Conservation (phyloP, 2,888 invertebrate genomes). For the Ennomos erosarius region DNA sequence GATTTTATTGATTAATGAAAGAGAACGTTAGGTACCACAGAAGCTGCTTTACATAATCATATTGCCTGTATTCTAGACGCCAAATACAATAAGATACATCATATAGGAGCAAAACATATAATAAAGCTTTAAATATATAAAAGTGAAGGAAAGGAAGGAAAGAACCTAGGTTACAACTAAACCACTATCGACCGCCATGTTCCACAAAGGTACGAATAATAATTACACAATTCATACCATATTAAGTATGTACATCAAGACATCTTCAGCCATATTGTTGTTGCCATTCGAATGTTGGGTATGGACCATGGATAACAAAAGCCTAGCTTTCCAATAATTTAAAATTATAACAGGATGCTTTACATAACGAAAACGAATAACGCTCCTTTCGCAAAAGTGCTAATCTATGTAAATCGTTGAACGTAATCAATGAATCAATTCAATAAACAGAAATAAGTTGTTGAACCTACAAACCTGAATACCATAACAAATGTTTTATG, state of each 20-base stretch:
- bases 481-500: slow-evolving; percentile 7
- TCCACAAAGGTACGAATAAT: not conserved
- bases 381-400: slow-evolving; percentile 17
- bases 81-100: too few species aligned
- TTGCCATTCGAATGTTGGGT: too few species aligned
- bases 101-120: too few species aligned
- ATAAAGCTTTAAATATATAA: too few species aligned
- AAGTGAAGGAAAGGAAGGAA: not conserved
- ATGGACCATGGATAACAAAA: slow-evolving; percentile 3
- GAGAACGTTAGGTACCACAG: too few species aligned
- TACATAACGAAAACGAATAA: slow-evolving; percentile 23
- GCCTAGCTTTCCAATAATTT: slow-evolving; percentile 22
- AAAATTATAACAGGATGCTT: slow-evolving; percentile 25
- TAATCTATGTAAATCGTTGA: slow-evolving; percentile 31
- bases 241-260: too few species aligned
- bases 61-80: too few species aligned
- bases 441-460: slow-evolving; percentile 19
- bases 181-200: not conserved
- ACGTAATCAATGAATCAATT: slow-evolving; percentile 32
- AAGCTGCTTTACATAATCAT: too few species aligned
- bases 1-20: too few species aligned
- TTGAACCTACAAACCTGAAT: slow-evolving; percentile 30
- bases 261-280: too few species aligned
- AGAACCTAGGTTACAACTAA: not conserved
- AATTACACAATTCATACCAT: slow-evolving; percentile 1